Percentiles rank a stretch among this genome's conserved stretches.
These are phyloP conservation scores for Monomorium pharaonis DNA, from an alignment of 1,140 invertebrate species.

Conservation along the genomic window DNA sequence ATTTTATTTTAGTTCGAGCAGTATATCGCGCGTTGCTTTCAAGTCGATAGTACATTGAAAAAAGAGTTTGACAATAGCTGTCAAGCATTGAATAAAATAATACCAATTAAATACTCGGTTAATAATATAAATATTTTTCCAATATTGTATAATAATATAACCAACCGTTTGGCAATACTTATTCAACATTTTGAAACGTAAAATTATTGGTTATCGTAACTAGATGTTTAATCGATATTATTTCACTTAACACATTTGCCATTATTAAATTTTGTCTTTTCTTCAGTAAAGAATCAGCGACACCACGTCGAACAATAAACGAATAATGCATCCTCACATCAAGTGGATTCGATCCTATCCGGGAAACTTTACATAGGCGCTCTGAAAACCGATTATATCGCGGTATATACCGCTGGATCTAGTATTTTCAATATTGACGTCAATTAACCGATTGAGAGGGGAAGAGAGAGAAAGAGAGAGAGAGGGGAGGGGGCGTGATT, in stretches of 20 bases:
- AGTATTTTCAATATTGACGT: not conserved
- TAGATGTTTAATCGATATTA: too few relatives aligned
- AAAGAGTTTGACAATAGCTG: too few relatives aligned
- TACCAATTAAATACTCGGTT: too few relatives aligned
- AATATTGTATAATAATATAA: too few relatives aligned
- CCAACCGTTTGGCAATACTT: too few relatives aligned
- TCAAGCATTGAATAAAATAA: too few relatives aligned
- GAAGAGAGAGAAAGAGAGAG: too few relatives aligned
- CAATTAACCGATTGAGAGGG: constrained; percentile 19
- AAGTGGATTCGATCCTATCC: not conserved
- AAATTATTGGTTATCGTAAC: too few relatives aligned
- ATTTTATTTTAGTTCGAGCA: not conserved
- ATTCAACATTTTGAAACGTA: too few relatives aligned
- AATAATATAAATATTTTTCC: too few relatives aligned
- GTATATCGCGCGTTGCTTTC: not conserved
- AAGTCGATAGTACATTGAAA: not conserved
- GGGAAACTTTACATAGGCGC: not conserved
- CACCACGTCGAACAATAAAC: not conserved
- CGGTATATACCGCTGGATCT: not conserved
- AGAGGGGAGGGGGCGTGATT: constrained; percentile 15
- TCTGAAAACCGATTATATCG: not conserved
- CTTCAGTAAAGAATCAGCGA: not conserved
- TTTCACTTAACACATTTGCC: too few relatives aligned
- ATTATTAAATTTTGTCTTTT: too few relatives aligned
- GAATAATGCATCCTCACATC: not conserved